Conservation (phyloP, 2,888 invertebrate species). For the Acanthosoma haemorrhoidale region DNA sequence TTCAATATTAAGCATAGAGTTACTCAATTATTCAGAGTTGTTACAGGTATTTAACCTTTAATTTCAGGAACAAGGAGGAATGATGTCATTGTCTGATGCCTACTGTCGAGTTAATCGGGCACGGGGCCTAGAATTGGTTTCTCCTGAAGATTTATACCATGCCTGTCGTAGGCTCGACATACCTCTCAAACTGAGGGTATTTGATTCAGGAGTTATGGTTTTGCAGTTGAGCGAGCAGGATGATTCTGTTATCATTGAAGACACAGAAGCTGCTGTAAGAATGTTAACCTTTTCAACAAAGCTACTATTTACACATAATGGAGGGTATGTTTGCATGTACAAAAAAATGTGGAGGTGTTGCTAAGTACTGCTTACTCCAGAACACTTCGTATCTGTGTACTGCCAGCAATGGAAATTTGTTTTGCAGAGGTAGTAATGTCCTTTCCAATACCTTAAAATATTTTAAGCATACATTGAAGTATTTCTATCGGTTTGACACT, state of each 20-base stretch:
- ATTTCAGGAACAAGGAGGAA: conserved; percentile 80
- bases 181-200: conserved; percentile 71
- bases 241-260: conserved; percentile 60
- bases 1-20: no score
- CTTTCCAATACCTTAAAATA: no score
- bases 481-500: no score
- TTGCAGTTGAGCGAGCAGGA: conserved; percentile 74
- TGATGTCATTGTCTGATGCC: conserved; percentile 94
- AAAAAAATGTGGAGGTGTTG: no score
- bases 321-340: no score
- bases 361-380: no score
- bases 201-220: conserved; percentile 94
- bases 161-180: conserved; percentile 68
- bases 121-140: conserved; percentile 88
- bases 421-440: no score
- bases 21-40: background rate
- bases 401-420: no score
- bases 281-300: background rate
- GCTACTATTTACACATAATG: no score
- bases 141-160: conserved; percentile 92
- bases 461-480: no score
- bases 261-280: conserved; percentile 25
- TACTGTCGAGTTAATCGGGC: conserved; percentile 96
- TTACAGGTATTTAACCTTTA: background rate
- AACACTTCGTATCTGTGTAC: no score